Evolutionary conservation across 2,888 invertebrate genomes (phyloP).

Genomic region (Drosophila quinaria): DNA sequence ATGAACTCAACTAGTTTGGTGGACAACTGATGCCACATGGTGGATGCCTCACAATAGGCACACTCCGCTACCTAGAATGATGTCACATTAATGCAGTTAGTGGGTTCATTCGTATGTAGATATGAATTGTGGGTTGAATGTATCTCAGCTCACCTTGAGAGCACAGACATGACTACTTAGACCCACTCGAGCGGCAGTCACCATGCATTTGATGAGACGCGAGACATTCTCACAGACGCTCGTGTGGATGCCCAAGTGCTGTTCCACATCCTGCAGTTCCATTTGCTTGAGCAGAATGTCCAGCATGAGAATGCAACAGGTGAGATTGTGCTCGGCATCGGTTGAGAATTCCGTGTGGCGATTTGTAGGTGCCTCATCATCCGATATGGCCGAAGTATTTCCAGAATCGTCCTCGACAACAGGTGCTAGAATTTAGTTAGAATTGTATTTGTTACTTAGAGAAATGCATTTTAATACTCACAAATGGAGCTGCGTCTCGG

Average conservation of each 20-base stretch:
- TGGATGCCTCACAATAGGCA: constrained; percentile 95
- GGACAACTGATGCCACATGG: constrained; percentile 97
- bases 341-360: constrained; percentile 90
- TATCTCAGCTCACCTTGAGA: constrained; percentile 83
- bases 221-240: constrained; percentile 91
- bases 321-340: constrained; percentile 92
- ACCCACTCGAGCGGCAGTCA: constrained; percentile 91
- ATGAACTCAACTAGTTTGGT: constrained; percentile 92
- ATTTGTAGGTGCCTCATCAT: constrained; percentile 88
- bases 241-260: constrained; percentile 92
- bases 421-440: constrained; percentile 86
- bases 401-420: constrained; percentile 90
- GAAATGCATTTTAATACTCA: constrained; percentile 78
- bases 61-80: constrained; percentile 88
- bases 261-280: constrained; percentile 94
- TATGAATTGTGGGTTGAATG: no score
- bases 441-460: not conserved
- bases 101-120: no score
- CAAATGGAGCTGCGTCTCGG: constrained; percentile 87
- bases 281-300: constrained; percentile 98
- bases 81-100: no score
- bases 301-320: constrained; percentile 98
- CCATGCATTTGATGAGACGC: constrained; percentile 91
- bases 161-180: constrained; percentile 88
- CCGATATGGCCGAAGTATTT: constrained; percentile 89